Percentiles rank a stretch among this genome's conserved stretches.
These are phyloP conservation scores for Cherax quadricarinatus DNA, from an alignment of 1,140 invertebrate species.

Conservation along the genomic window DNA sequence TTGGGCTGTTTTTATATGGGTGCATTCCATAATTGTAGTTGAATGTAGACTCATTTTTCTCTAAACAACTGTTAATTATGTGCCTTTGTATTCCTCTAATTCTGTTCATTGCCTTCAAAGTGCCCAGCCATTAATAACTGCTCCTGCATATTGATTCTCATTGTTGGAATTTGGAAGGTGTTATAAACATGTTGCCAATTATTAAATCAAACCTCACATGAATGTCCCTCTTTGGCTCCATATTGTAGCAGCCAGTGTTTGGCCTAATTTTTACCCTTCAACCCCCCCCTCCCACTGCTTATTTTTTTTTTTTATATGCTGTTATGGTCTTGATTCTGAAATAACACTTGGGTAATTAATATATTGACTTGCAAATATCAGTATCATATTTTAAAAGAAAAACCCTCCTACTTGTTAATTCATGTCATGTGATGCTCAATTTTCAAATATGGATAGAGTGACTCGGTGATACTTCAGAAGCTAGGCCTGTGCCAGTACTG, in stretches of 20 bases:
- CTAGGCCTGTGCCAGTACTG: constrained; percentile 11
- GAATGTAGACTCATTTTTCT: constrained; percentile 47
- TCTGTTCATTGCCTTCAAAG: constrained; percentile 46
- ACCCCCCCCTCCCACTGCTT: background rate
- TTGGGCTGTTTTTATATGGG: constrained; percentile 40
- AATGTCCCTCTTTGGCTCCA: constrained; percentile 25
- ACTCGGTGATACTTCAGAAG: background rate
- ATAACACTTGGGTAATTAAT: constrained; percentile 8
- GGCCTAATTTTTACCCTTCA: background rate
- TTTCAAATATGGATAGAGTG: background rate
- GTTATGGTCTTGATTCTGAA: background rate
- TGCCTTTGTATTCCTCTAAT: constrained; percentile 62
- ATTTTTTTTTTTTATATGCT: background rate
- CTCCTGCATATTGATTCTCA: constrained; percentile 52
- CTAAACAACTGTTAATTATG: constrained; percentile 54
- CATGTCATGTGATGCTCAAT: background rate
- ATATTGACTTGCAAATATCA: background rate
- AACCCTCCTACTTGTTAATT: background rate
- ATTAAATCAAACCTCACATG: constrained; percentile 40
- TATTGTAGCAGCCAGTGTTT: constrained; percentile 35
- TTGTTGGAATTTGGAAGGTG: constrained; percentile 31
- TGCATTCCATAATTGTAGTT: constrained; percentile 64
- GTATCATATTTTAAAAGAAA: background rate
- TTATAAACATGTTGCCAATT: constrained; percentile 30
- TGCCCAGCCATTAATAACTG: constrained; percentile 46